These are phyloP conservation scores for Stomatorhinus walkeri DNA, from an alignment of 2,797 vertebrate species.

Conservation along the genomic window DNA sequence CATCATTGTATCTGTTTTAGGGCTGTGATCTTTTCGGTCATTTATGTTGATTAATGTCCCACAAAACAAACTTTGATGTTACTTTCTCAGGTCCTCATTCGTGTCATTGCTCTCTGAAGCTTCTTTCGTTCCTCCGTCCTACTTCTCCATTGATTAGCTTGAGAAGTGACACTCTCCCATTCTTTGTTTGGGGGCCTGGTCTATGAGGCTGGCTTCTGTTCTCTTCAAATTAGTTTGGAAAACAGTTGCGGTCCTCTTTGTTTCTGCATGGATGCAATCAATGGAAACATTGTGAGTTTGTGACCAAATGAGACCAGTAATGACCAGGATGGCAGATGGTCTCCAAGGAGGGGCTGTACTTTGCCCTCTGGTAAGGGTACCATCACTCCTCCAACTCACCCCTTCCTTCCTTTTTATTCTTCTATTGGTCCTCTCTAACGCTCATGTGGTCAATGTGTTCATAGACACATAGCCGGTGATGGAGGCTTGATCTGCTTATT, in stretches of 20 bases:
- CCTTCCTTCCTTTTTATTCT: background rate
- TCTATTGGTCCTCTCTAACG: background rate
- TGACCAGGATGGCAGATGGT: background rate
- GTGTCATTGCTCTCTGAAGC: background rate
- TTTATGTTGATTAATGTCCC: background rate
- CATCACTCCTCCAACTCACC: background rate
- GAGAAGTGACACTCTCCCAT: background rate
- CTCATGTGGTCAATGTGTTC: background rate
- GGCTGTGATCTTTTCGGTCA: background rate
- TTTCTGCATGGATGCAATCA: background rate
- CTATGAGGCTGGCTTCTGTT: background rate
- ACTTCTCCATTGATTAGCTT: background rate
- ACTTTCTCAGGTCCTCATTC: background rate
- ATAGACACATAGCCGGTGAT: constrained; percentile 24
- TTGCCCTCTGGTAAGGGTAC: background rate
- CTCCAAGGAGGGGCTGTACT: background rate
- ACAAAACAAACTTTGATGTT: background rate
- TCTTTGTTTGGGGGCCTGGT: background rate
- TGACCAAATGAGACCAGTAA: background rate
- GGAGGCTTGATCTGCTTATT: constrained; percentile 30
- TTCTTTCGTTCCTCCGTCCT: background rate
- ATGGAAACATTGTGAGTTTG: background rate
- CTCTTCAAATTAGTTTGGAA: background rate
- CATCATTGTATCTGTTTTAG: background rate
- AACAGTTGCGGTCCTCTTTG: background rate